Percentiles rank a stretch among this genome's conserved stretches.
phyloP scores from a whole-genome alignment of 2,888 invertebrate genomes.

The Pterobdella sp. region DNA sequence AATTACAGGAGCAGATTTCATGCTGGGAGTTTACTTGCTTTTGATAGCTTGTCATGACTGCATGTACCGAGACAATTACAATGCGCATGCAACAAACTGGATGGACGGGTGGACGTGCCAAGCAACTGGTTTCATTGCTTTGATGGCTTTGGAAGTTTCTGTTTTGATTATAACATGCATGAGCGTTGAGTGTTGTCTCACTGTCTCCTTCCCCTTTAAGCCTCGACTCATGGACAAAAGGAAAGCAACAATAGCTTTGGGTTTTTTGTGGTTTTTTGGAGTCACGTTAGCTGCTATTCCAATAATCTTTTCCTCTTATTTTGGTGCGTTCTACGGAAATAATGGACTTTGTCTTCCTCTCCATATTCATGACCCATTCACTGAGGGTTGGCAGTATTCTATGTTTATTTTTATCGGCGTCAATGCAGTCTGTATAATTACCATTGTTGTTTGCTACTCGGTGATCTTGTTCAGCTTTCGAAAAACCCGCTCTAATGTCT shows the following conservation, averaged over 20 bases:
- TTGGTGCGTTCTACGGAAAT: conserved; percentile 58
- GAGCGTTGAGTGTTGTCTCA: conserved; percentile 61
- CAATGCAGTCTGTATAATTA: conserved; percentile 52
- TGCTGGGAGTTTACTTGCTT: conserved; percentile 38
- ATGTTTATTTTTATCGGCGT: conserved; percentile 64
- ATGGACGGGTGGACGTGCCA: conserved; percentile 63
- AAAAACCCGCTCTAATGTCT: conserved; percentile 13
- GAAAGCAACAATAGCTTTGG: conserved; percentile 46
- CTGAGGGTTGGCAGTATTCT: conserved; percentile 65
- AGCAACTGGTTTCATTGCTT: conserved; percentile 59
- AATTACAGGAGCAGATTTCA: conserved; percentile 34
- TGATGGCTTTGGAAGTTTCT: conserved; percentile 62
- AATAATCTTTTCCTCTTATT: conserved; percentile 52
- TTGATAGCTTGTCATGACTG: conserved; percentile 35
- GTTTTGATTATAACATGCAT: conserved; percentile 64
- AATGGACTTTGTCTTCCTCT: conserved; percentile 63
- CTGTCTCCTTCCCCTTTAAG: conserved; percentile 33
- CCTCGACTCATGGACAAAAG: conserved; percentile 43
- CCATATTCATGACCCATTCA: conserved; percentile 63
- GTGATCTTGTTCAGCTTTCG: conserved; percentile 58
- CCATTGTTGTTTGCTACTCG: conserved; percentile 55
- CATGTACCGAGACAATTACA: conserved; percentile 40
- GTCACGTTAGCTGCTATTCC: conserved; percentile 62
- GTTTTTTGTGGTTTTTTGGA: conserved; percentile 44
- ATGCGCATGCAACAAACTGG: conserved; percentile 59